Evolutionary conservation across 2,888 invertebrate species (phyloP).

Genomic region (Balanococcus diminutus): DNA sequence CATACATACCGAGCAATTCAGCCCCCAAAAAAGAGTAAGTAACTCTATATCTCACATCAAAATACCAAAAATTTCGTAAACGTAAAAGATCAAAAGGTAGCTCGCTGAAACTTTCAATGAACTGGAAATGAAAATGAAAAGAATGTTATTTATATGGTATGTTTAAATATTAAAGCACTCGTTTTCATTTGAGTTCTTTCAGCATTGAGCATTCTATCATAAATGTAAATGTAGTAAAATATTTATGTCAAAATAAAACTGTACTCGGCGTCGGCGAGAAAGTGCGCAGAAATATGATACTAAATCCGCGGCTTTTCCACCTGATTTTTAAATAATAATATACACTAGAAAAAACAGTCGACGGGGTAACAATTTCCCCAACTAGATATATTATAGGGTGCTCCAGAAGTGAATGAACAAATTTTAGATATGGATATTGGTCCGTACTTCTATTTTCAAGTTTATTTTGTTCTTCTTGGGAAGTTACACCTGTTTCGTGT

Average conservation of each 20-base stretch:
- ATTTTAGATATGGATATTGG: no score
- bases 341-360: slow-evolving; percentile 30
- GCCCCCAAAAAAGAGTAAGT: neutral
- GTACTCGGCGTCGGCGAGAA: neutral
- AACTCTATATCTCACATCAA: neutral
- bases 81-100: slow-evolving; percentile 20
- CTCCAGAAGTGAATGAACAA: no score
- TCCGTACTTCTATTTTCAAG: no score
- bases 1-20: neutral
- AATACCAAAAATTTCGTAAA: neutral
- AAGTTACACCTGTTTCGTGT: no score
- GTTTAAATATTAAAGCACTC: slow-evolving; percentile 30
- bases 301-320: neutral
- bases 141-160: neutral
- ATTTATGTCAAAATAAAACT: slow-evolving; percentile 4
- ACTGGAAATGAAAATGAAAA: slow-evolving; percentile 33
- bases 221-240: neutral
- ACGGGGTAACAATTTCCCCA: neutral
- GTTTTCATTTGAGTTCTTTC: slow-evolving; percentile 21
- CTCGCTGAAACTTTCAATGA: slow-evolving; percentile 16
- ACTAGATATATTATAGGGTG: no score
- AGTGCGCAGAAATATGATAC: neutral
- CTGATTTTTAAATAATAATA: slow-evolving; percentile 23
- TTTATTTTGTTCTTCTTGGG: no score
- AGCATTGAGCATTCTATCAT: neutral